Conservation (phyloP, 2,797 vertebrate species). For the Cryptoprocta ferox region DNA sequence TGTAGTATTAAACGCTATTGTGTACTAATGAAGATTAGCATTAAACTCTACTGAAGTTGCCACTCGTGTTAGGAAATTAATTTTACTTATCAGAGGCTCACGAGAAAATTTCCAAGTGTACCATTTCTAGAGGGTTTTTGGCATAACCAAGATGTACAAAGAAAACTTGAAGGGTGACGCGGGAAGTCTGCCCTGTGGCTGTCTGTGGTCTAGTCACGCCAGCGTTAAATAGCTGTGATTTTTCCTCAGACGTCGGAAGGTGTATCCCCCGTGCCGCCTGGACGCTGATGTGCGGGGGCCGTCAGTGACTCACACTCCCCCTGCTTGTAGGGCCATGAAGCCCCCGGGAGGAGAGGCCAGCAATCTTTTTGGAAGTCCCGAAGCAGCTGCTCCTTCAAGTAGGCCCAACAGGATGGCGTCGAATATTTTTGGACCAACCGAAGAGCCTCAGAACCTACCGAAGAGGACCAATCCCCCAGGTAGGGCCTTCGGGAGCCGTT, state of each 20-base stretch:
- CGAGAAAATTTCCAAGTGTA: not conserved
- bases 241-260: not conserved
- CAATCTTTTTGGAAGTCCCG: slow-evolving; percentile 91
- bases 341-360: slow-evolving; percentile 95
- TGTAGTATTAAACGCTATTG: not conserved
- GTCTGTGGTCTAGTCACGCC: not conserved
- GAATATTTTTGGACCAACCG: slow-evolving; percentile 91
- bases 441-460: slow-evolving; percentile 88
- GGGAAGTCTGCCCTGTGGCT: not conserved
- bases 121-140: not conserved
- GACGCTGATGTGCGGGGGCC: not conserved
- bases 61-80: not conserved
- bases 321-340: slow-evolving; percentile 89
- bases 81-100: not conserved
- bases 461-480: slow-evolving; percentile 97
- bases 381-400: slow-evolving; percentile 87
- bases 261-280: fast-evolving
- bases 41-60: not conserved
- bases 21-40: not conserved
- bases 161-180: not conserved
- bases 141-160: not conserved
- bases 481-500: slow-evolving; percentile 73
- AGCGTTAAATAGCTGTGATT: not conserved
- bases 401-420: slow-evolving; percentile 94
- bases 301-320: not conserved